A percentile compares a stretch with the other conserved stretches of the same genome.
phyloP scores from a whole-genome alignment of 2,888 invertebrate genomes.

The Lycocerus yunnanus region DNA sequence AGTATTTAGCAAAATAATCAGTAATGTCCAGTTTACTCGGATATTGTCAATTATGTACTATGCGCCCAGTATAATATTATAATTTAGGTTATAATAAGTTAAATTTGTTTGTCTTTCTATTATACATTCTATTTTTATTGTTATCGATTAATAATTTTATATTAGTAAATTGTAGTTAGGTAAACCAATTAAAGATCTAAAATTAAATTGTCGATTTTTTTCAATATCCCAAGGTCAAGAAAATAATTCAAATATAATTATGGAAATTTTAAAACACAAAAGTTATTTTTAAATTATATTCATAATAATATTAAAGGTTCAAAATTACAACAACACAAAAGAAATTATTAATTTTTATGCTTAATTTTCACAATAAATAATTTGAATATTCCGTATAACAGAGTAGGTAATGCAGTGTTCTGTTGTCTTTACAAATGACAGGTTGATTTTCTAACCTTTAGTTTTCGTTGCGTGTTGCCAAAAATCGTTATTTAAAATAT shows the following conservation, averaged over 20 bases:
- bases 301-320: background rate
- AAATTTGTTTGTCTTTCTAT: no score
- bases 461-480: background rate
- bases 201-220: background rate
- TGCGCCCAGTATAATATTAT: background rate
- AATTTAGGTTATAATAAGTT: background rate
- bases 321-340: background rate
- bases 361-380: background rate
- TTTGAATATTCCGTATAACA: background rate
- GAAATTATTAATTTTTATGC: background rate
- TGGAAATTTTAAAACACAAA: background rate
- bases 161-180: background rate
- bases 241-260: background rate
- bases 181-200: background rate
- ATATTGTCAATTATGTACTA: background rate
- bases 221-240: background rate
- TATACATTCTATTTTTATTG: background rate
- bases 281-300: background rate
- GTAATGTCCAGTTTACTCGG: no score
- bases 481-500: background rate
- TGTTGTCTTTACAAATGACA: background rate
- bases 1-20: no score
- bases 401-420: background rate
- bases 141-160: background rate
- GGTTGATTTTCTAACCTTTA: background rate